Base-by-base conservation (phyloP, 2,888 invertebrate species). In the Lutraria lutraria region DNA sequence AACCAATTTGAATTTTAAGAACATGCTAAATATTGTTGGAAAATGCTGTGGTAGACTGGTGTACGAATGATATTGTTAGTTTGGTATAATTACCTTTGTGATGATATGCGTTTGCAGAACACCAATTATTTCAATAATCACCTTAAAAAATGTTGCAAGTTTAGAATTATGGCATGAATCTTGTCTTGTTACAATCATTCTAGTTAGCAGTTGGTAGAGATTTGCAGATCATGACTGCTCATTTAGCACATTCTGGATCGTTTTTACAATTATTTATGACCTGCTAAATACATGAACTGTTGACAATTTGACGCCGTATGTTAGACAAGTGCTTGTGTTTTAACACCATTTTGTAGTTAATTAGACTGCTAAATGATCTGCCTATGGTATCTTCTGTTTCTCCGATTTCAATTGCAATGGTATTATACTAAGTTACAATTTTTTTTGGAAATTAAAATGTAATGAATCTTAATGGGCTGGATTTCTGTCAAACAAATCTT, bases 301-400 rank as follows among this genome's bases (percentile, higher is more conserved):
- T 76, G 76, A 76, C 76, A 76, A 76, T n/a, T 43, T 34, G 76
- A 31, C 34, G 76, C 76, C 76, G 31, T 76, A 34, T 76, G 76
- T 76, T 76, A 34, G 76, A n/a, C 63, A 25, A 68, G 25, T n/a
- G 63, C 63, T 68, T 68, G 63, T 68, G 25, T 68, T 68, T 68
- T 68, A 68, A 68, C 63, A 68, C 25, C 43, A 25, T 68, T 68
- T 68, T 68, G 63, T 25, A 68, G 63, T 68, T 68, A 68, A 25
- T 68, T 68, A 68, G n/a, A 68, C 63, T 25, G 63, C 63, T 25
- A 10, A 68, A n/a, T 8, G 25, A 68, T 68, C 63, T 68, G n/a
- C 25, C n/a, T 25, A 10, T 4, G 25, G 12, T n/a, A n/a, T 21
- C n/a, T 21, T 25, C 25, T 68, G 25, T 25, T 68, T 68, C 63